phyloP scores from a whole-genome alignment of 2,888 invertebrate genomes.

The Disparrhopalites patrizii region DNA sequence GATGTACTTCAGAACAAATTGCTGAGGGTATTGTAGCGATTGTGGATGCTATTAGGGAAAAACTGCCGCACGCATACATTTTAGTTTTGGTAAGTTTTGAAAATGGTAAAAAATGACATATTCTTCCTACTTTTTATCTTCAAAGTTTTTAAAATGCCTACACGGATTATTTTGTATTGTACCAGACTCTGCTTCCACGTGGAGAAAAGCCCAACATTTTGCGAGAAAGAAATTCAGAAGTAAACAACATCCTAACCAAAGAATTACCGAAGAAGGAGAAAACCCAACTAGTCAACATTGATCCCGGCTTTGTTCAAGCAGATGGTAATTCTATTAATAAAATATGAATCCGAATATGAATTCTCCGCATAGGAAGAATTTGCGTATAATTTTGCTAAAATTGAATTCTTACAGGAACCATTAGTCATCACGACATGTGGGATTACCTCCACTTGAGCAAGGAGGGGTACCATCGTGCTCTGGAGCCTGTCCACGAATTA shows the following conservation, averaged over 20 bases:
- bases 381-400: background rate
- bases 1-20: conserved; percentile 73
- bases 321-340: conserved; percentile 55
- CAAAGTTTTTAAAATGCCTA: too few relatives aligned
- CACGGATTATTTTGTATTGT: too few relatives aligned
- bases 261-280: conserved; percentile 58
- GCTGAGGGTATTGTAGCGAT: conserved; percentile 76
- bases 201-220: conserved; percentile 79
- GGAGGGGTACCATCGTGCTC: conserved; percentile 79
- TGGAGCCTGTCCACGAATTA: conserved; percentile 77
- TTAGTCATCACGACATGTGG: conserved; percentile 86
- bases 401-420: conserved; percentile 56
- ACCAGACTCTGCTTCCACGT: conserved; percentile 79
- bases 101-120: background rate
- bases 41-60: conserved; percentile 67
- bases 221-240: conserved; percentile 69
- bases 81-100: conserved; percentile 71
- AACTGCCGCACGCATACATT: conserved; percentile 74
- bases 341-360: background rate
- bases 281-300: conserved; percentile 73
- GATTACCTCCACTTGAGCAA: conserved; percentile 85
- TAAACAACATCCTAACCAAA: conserved; percentile 69
- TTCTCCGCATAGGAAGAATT: background rate
- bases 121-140: conserved; percentile 28
- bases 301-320: conserved; percentile 71